phyloP scores from a whole-genome alignment of 2,797 vertebrate species.

The Sebastes elongatus region DNA sequence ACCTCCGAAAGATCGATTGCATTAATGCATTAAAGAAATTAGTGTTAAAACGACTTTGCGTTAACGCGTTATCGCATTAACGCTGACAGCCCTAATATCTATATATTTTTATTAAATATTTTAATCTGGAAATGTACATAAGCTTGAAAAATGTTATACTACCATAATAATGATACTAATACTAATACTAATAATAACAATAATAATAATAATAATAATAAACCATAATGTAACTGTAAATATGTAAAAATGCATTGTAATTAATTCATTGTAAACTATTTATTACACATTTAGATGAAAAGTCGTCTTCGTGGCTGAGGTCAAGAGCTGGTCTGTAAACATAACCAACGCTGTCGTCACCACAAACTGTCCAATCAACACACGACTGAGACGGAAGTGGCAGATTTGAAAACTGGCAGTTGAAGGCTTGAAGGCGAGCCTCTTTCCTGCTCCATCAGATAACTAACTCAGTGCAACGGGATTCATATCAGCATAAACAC shows the following conservation, averaged over 20 bases:
- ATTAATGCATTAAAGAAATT: no score
- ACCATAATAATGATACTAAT: no score
- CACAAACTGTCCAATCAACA: slow-evolving; percentile 77
- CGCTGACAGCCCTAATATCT: no score
- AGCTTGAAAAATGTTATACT: neutral
- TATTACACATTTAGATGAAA: neutral
- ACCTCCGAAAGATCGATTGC: no score
- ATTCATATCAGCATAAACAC: neutral
- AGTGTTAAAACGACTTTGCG: no score
- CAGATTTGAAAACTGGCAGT: slow-evolving; percentile 83
- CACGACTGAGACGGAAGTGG: slow-evolving; percentile 43
- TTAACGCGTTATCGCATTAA: no score
- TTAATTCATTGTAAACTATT: neutral
- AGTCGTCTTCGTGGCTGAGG: neutral
- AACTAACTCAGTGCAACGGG: neutral
- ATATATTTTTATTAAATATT: neutral
- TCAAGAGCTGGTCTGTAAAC: neutral
- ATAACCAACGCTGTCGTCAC: slow-evolving; percentile 8
- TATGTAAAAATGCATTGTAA: neutral
- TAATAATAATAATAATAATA: no score
- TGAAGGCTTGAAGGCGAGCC: slow-evolving; percentile 10
- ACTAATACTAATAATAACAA: no score
- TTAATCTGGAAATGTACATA: neutral
- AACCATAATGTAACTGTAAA: neutral
- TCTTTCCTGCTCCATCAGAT: neutral